Evolutionary conservation across 2,888 invertebrate genomes (phyloP).

Genomic region (Boloria euphrosyne): DNA sequence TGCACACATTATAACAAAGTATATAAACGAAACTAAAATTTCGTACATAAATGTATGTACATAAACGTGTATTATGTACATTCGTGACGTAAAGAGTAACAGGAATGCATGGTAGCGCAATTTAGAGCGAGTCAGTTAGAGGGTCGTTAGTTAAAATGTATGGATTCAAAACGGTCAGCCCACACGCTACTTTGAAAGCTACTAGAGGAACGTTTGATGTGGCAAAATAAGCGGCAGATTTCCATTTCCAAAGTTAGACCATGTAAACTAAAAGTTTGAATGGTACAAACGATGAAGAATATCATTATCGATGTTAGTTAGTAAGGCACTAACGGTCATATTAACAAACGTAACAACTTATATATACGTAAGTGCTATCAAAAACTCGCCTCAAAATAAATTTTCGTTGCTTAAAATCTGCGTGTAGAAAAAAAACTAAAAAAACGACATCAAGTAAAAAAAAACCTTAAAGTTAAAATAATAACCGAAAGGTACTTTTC

Average conservation of each 20-base stretch:
- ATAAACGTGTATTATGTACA: neutral
- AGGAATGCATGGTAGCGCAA: conserved; percentile 22
- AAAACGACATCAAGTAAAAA: too few relatives aligned
- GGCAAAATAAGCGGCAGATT: conserved; percentile 24
- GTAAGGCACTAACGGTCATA: neutral
- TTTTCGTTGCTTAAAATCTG: too few relatives aligned
- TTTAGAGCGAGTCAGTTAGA: conserved; percentile 19
- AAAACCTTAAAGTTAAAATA: too few relatives aligned
- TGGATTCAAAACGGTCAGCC: conserved; percentile 25
- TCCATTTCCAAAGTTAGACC: conserved; percentile 10
- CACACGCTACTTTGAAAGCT: conserved; percentile 26
- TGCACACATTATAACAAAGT: too few relatives aligned
- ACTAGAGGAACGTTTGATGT: conserved; percentile 21
- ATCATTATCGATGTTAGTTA: conserved; percentile 15
- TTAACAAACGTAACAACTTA: neutral
- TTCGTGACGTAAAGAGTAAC: conserved; percentile 14
- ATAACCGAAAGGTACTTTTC: too few relatives aligned
- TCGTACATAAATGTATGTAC: neutral
- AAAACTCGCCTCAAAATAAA: too few relatives aligned
- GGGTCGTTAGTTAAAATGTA: conserved; percentile 21
- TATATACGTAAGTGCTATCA: too few relatives aligned
- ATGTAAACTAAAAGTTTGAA: conserved; percentile 1
- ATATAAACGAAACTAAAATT: neutral
- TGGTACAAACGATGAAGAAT: conserved; percentile 7
- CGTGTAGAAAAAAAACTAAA: too few relatives aligned